Conservation (phyloP, 1,140 invertebrate genomes). For the Procambarus virginalis region DNA sequence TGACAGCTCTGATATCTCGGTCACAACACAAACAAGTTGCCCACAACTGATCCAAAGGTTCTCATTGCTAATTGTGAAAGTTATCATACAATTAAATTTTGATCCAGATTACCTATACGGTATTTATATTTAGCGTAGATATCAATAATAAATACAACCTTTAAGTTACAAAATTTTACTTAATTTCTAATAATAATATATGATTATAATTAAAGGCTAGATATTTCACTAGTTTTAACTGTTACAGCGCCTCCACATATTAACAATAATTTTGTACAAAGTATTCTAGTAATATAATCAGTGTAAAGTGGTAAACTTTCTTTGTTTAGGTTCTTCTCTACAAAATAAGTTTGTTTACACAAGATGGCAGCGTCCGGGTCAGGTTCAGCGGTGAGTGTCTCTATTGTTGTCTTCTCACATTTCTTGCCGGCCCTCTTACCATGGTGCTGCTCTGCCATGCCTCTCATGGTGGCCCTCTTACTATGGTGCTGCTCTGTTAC, state of each 20-base stretch:
- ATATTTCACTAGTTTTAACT: not conserved
- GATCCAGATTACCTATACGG: not conserved
- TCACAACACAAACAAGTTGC: constrained; percentile 30
- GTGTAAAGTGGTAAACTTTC: not conserved
- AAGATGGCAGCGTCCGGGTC: constrained; percentile 3
- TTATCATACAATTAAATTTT: not conserved
- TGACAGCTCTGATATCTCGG: constrained; percentile 15
- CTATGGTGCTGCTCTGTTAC: too few relatives aligned
- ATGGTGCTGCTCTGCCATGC: too few relatives aligned
- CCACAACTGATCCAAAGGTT: not conserved
- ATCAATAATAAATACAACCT: not conserved
- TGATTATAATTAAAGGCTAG: not conserved
- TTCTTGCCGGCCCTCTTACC: too few relatives aligned
- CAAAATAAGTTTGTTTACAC: not conserved
- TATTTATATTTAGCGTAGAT: not conserved
- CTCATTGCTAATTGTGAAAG: not conserved
- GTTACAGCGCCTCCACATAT: not conserved
- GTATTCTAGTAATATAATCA: not conserved
- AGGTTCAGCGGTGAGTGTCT: not conserved
- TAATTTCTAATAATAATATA: not conserved
- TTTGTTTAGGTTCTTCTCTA: constrained; percentile 9
- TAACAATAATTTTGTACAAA: not conserved
- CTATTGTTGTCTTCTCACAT: too few relatives aligned
- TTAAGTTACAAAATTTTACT: not conserved
- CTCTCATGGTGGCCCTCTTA: too few relatives aligned